These are phyloP conservation scores for Stramonita haemastoma DNA, from an alignment of 2,888 invertebrate genomes.

Conservation along the genomic window DNA sequence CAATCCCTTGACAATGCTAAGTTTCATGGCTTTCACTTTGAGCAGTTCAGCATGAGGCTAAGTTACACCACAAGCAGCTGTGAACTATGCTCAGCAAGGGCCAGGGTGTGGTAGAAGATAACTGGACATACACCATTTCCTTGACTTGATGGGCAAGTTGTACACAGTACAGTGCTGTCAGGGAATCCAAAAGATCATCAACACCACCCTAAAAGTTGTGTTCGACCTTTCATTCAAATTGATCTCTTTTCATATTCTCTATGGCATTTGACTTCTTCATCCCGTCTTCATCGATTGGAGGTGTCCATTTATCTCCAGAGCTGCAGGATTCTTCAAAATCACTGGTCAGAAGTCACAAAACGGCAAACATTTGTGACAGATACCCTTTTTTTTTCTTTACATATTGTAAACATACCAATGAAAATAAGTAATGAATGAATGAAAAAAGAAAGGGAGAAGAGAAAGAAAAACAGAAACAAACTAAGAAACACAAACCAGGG, in stretches of 20 bases:
- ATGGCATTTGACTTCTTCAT: background rate
- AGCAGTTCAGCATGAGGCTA: no score
- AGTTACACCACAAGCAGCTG: no score
- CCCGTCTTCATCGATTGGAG: background rate
- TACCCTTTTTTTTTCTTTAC: background rate
- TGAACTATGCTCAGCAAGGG: no score
- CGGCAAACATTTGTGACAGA: background rate
- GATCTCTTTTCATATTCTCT: background rate
- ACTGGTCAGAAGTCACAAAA: background rate
- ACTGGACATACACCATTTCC: background rate
- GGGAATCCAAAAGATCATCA: no score
- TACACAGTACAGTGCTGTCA: background rate
- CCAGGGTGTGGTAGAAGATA: no score
- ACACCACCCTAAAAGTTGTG: no score
- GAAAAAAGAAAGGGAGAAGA: background rate
- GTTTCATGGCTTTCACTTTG: background rate
- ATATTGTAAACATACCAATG: background rate
- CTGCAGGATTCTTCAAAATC: slow-evolving; percentile 2
- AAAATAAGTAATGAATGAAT: background rate
- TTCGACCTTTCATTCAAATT: background rate
- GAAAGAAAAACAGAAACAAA: background rate
- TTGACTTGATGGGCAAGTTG: background rate
- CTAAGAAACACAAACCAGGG: background rate
- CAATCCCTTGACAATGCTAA: background rate
- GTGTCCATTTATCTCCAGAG: slow-evolving; percentile 8